Evolutionary conservation across 1,140 invertebrate genomes (phyloP).

Genomic region (Drosophila kepulauana): DNA sequence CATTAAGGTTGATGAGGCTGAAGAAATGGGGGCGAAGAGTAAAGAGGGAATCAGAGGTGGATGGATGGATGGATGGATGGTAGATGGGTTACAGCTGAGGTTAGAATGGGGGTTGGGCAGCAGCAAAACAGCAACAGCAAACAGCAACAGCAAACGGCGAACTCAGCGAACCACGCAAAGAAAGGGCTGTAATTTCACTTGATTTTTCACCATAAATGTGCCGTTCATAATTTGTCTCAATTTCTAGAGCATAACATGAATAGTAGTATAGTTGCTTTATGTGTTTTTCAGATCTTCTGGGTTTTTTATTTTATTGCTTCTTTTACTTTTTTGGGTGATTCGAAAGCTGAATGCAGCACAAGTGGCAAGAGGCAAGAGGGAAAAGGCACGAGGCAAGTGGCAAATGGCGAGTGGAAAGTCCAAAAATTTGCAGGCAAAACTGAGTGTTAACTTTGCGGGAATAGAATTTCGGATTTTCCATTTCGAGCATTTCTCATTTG

Average conservation of each 20-base stretch:
- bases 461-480: slow-evolving; percentile 5
- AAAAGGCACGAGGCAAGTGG: background rate
- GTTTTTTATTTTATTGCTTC: background rate
- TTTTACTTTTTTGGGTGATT: slow-evolving; percentile 17
- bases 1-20: slow-evolving; percentile 51
- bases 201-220: slow-evolving; percentile 59
- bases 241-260: slow-evolving; percentile 73
- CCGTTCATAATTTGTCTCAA: slow-evolving; percentile 77
- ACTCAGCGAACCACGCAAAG: slow-evolving; percentile 53
- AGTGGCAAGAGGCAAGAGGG: background rate
- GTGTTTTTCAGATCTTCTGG: background rate
- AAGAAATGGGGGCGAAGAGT: background rate
- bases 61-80: background rate
- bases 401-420: slow-evolving; percentile 10
- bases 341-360: slow-evolving; percentile 50
- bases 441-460: slow-evolving; percentile 1
- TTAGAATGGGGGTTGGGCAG: slow-evolving; percentile 32
- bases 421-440: background rate
- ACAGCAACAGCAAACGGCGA: background rate
- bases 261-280: slow-evolving; percentile 4
- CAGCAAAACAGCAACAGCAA: slow-evolving; percentile 2
- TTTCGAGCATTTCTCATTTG: slow-evolving; percentile 14
- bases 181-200: slow-evolving; percentile 69
- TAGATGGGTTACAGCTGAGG: background rate
- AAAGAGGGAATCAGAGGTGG: too few relatives aligned